These are phyloP conservation scores for Apamea monoglypha DNA, from an alignment of 2,888 invertebrate species.

Conservation along the genomic window DNA sequence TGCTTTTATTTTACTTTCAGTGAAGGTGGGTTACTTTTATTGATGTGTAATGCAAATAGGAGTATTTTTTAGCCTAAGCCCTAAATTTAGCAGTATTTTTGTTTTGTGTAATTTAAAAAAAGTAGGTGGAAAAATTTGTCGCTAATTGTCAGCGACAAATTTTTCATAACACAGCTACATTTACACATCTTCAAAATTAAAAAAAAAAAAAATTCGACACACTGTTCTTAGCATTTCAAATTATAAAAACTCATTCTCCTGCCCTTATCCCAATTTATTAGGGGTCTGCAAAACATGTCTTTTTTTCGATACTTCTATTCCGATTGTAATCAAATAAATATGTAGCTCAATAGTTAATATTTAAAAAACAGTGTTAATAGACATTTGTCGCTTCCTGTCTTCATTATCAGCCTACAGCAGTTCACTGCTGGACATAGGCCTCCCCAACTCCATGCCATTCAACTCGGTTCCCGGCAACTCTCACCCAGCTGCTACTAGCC, in stretches of 20 bases:
- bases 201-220: no score
- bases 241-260: not conserved
- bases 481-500: no score
- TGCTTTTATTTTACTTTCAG: not conserved
- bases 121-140: not conserved
- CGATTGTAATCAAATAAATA: not conserved
- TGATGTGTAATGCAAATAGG: not conserved
- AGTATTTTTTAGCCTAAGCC: not conserved
- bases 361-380: not conserved
- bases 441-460: no score
- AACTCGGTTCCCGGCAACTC: no score
- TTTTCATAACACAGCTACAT: no score
- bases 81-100: not conserved
- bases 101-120: not conserved
- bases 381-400: not conserved
- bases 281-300: no score
- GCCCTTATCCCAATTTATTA: no score
- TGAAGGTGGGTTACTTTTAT: not conserved
- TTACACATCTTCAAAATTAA: no score
- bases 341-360: not conserved
- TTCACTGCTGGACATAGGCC: not conserved
- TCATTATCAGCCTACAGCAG: not conserved
- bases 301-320: not conserved
- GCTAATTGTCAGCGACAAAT: no score
- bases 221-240: no score